Percentiles rank a stretch among this genome's conserved stretches.
These are phyloP conservation scores for Ricordea florida DNA, from an alignment of 92 coral and sea anemone species.

Conservation along the genomic window DNA sequence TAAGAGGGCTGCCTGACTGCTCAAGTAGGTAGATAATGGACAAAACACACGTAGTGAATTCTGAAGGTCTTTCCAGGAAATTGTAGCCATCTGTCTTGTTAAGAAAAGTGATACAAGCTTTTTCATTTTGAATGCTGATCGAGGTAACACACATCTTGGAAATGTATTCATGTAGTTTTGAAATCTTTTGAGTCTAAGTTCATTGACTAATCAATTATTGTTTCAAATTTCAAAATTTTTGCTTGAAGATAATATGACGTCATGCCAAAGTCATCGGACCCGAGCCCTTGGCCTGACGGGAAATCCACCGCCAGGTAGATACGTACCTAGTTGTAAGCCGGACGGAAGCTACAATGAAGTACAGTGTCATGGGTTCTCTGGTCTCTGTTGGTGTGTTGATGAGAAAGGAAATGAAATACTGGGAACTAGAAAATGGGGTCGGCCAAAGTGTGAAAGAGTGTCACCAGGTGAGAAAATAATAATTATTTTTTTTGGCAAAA, in stretches of 20 bases:
- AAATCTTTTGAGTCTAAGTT: neutral
- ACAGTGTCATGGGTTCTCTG: constrained; percentile 80
- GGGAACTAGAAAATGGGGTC: constrained; percentile 80
- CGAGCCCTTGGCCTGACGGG: constrained; percentile 76
- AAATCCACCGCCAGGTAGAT: constrained; percentile 65
- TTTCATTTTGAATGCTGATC: neutral
- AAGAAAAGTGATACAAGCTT: no score
- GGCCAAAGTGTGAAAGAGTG: constrained; percentile 42
- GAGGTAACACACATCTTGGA: neutral
- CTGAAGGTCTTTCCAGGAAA: no score
- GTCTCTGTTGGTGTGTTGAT: constrained; percentile 94
- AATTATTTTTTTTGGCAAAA: no score
- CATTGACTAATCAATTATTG: neutral
- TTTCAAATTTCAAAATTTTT: neutral
- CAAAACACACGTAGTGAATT: neutral
- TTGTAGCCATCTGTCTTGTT: no score
- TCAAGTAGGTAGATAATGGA: neutral
- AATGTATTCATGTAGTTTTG: neutral
- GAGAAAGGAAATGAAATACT: constrained; percentile 68
- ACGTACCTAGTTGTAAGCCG: constrained; percentile 66
- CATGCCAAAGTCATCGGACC: constrained; percentile 73
- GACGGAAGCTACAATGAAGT: constrained; percentile 73
- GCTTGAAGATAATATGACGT: constrained; percentile 57
- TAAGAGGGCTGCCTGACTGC: constrained; percentile 77
- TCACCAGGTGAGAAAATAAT: constrained; percentile 46